Evolutionary conservation across 2,888 invertebrate species (phyloP), one percentile per base, ranked within the genome.

Genomic region (Dorcus hopei): DNA sequence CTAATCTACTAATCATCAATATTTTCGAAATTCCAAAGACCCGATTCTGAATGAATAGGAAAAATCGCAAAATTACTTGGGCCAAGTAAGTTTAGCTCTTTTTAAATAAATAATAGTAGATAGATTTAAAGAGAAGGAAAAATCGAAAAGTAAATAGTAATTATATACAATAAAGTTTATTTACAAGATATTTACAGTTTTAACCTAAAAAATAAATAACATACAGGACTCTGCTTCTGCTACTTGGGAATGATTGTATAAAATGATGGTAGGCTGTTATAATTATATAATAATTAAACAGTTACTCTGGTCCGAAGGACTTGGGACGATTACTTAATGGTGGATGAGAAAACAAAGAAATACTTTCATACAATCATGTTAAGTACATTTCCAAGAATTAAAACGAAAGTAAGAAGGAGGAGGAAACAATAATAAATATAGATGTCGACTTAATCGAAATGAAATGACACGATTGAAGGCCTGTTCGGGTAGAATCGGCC

Each of bases 211-310:
- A 59, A 57, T 58, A 58, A 56, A 53, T 52, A 61, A 54, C 54
- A 54, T 40, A 54, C 40, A 52, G 59, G 59, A 59, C 59, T 52
- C 47, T 55, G 50, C 48, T 59, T 51, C 41, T 47, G 49, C 52
- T 52, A 14, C 57, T 63, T 61, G 64, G 64, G 64, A 64, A 64
- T 67, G 67, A 65, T 64, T 65, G 64, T 65, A 58, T 40, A 59
- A 59, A 59, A 59, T 54, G 54, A 53, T 54, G 42, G 51, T 58
- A 51, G 42, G 47, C 54, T 53, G 52, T 49, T 38, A 56, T 51
- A 57, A 57, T 57, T 57, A 57, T 52, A 52, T 57, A 57, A 57
- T 57, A 52, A 57, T 45, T 57, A 52, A 41, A 57, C 52, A 26
- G 26, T 33, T 33, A 33, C 26, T 33, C 52, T 57, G 52, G 57